phyloP scores from a whole-genome alignment of 2,113 vertebrate genomes.

The Oreocharis arfaki region DNA sequence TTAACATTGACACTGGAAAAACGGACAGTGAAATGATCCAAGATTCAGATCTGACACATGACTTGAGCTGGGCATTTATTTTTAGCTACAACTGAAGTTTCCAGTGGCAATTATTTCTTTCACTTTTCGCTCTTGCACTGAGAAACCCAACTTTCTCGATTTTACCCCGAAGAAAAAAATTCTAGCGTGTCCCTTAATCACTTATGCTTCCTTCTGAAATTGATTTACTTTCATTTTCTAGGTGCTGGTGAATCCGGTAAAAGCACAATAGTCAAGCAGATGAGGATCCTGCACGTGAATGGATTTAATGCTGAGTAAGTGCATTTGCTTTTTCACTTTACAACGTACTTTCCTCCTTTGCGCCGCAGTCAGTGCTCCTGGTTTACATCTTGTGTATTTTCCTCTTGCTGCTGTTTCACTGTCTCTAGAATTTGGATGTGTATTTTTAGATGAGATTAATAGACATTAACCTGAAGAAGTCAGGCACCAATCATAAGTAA shows the following conservation, averaged over 20 bases:
- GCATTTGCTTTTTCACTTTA: conserved; percentile 37
- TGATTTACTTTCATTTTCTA: conserved; percentile 76
- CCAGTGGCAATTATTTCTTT: conserved; percentile 54
- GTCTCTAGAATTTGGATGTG: not conserved
- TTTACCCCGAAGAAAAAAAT: conserved; percentile 14
- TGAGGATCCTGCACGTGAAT: conserved; percentile 96
- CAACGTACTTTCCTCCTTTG: not conserved
- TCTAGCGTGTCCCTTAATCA: not conserved
- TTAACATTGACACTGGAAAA: conserved; percentile 55
- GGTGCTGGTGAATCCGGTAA: conserved; percentile 98
- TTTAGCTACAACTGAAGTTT: conserved; percentile 68
- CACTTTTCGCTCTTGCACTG: conserved; percentile 31
- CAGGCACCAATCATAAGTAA: not conserved
- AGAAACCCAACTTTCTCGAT: conserved; percentile 29
- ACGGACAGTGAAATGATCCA: conserved; percentile 63
- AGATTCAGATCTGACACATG: conserved; percentile 55
- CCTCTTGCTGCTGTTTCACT: not conserved
- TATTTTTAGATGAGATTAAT: not conserved
- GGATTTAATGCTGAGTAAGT: conserved; percentile 99
- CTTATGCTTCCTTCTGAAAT: conserved; percentile 64
- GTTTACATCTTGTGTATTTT: not conserved
- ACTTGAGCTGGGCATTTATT: conserved; percentile 62
- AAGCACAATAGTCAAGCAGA: conserved; percentile 98
- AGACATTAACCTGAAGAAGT: not conserved
- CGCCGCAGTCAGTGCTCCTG: not conserved